A percentile compares a stretch with the other conserved stretches of the same genome.
Conservation (phyloP, 2,888 invertebrate species). For the Lasioglossum lativentre region DNA sequence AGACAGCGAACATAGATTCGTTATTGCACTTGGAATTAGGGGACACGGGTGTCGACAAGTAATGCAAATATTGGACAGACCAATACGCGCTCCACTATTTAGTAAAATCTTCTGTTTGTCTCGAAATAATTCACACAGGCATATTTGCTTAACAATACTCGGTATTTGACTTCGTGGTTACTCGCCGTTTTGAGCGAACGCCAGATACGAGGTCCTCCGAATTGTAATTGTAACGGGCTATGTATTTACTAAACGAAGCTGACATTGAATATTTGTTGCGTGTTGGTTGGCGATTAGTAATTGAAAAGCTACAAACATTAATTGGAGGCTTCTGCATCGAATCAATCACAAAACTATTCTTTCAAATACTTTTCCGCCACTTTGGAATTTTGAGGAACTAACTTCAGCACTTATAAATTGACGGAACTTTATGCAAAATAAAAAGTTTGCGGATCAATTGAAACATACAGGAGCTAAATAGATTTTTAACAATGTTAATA, state of each 20-base stretch:
- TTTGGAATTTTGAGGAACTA: no score
- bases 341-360: background rate
- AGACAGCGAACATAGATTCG: background rate
- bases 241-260: background rate
- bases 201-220: background rate
- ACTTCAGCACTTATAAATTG: no score
- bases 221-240: background rate
- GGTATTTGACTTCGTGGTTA: background rate
- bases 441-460: no score
- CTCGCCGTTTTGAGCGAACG: background rate
- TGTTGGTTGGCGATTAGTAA: background rate
- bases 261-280: background rate
- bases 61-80: background rate
- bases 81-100: background rate
- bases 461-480: no score
- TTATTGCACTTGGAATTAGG: background rate
- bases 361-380: no score
- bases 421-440: no score
- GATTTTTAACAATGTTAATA: no score
- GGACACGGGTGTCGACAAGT: background rate
- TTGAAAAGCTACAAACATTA: background rate
- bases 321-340: background rate
- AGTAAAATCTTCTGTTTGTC: constrained; percentile 5
- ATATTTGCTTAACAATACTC: background rate
- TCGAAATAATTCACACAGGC: background rate